Base-by-base conservation (phyloP, 1,140 invertebrate species). In the Cherax quadricarinatus region DNA sequence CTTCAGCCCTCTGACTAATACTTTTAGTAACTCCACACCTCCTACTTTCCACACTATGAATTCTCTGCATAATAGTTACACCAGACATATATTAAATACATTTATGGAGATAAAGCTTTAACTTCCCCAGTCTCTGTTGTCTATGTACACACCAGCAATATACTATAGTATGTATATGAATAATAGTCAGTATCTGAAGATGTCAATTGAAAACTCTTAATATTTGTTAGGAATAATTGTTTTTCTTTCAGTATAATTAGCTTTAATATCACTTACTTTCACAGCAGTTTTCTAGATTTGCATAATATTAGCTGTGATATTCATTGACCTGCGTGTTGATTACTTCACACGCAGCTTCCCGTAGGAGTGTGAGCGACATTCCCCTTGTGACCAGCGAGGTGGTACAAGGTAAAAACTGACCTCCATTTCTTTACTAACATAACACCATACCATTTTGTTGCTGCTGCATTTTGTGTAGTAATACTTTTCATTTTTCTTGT, bases 371-470 rank as follows among this genome's bases (percentile, higher is more conserved):
- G 70, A 83, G 88, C 24, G 92, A 93, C 88, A 93, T 89, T 70
- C 88, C 87, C 80, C 92, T 89, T 53, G 92, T 93, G 88, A 53
- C 88, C 85, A 93, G 86, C 82, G 94, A 94, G 92, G 90, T 79
- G 41, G 49, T 49, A 57, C 73, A 91, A 91, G 89, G 89, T 91
- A 91, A 91, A 84, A 9, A n/a, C 16, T 24, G 49, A 24, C 51
- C 60, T 41, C 41, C 88, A 48, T 49, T 24, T 41, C 18, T 53
- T 49, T 66, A 24, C 49, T 70, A 70, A 70, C 21, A n/a, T 16
- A 16, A 70, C 62, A 5, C 14, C 62, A 70, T 70, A n/a, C 16
- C 5, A 16, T 5, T 70, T 70, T 18, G 21, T 70, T 21, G 18
- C 14, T 70, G 62, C 62, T 21, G 10, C 16, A 48, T 1, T 84